These are phyloP conservation scores for Aphelenchoides avenae DNA, from an alignment of 1,140 invertebrate genomes.

Conservation along the genomic window DNA sequence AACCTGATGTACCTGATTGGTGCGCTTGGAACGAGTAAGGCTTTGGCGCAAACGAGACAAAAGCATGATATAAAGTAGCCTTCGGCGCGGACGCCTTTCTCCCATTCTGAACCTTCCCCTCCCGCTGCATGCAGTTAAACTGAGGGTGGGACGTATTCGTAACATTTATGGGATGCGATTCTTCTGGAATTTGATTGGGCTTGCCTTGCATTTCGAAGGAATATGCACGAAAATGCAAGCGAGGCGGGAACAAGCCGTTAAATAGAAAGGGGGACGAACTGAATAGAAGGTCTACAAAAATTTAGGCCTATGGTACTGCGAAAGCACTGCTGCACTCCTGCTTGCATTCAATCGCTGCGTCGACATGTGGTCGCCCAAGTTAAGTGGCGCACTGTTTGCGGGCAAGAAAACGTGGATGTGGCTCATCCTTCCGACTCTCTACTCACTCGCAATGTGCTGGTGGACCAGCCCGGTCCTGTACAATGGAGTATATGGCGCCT, in stretches of 20 bases:
- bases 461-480: slow-evolving; percentile 11
- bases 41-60: too few relatives aligned
- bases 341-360: slow-evolving; percentile 18
- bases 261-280: too few relatives aligned
- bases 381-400: neutral
- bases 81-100: neutral
- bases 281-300: too few relatives aligned
- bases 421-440: slow-evolving; percentile 5
- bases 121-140: too few relatives aligned
- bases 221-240: neutral
- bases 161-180: neutral
- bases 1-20: slow-evolving; percentile 19
- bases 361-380: neutral
- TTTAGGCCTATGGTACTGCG: neutral
- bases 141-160: too few relatives aligned
- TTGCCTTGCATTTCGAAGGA: neutral
- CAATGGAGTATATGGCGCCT: slow-evolving; percentile 6
- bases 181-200: neutral
- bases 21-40: slow-evolving; percentile 11
- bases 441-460: slow-evolving; percentile 11
- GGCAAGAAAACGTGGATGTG: slow-evolving; percentile 18
- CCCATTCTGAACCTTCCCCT: neutral
- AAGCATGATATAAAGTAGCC: neutral
- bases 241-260: too few relatives aligned
- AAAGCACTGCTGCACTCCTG: neutral